Conservation (phyloP, 1,140 invertebrate species). For the Melanaphis sacchari region DNA sequence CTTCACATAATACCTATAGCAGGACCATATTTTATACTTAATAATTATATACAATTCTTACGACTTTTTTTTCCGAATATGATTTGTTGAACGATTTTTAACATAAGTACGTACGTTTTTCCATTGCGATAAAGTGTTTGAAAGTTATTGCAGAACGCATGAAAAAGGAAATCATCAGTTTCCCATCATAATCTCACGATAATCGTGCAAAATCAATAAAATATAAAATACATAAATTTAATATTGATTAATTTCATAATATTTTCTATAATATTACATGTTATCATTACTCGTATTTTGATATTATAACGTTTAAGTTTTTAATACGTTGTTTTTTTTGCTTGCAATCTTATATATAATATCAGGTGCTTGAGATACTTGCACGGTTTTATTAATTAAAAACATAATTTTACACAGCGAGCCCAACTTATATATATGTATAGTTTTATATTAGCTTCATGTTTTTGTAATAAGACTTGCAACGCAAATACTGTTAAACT, state of each 20-base stretch:
- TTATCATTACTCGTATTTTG: neutral
- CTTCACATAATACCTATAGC: neutral
- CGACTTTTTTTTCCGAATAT: neutral
- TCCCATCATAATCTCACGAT: too few species aligned
- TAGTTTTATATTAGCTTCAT: neutral
- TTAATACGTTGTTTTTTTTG: neutral
- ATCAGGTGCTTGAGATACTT: neutral
- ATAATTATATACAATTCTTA: neutral
- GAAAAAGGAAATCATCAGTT: neutral
- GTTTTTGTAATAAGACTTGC: slow-evolving; percentile 36
- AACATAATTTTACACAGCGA: neutral
- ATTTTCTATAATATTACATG: neutral
- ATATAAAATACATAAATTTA: too few species aligned
- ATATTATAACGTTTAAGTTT: neutral
- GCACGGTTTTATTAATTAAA: neutral
- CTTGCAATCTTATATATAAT: neutral
- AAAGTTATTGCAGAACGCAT: neutral
- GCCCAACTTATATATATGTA: neutral
- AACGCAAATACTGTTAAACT: slow-evolving; percentile 52
- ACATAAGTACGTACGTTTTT: neutral
- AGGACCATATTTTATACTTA: too few species aligned
- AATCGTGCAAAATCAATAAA: neutral
- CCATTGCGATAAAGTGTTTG: neutral
- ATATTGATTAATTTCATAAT: neutral
- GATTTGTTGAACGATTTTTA: neutral